Evolutionary conservation across 2,888 invertebrate species (phyloP), one percentile per base, ranked within the genome.

Genomic region (Eupithecia vulgata): DNA sequence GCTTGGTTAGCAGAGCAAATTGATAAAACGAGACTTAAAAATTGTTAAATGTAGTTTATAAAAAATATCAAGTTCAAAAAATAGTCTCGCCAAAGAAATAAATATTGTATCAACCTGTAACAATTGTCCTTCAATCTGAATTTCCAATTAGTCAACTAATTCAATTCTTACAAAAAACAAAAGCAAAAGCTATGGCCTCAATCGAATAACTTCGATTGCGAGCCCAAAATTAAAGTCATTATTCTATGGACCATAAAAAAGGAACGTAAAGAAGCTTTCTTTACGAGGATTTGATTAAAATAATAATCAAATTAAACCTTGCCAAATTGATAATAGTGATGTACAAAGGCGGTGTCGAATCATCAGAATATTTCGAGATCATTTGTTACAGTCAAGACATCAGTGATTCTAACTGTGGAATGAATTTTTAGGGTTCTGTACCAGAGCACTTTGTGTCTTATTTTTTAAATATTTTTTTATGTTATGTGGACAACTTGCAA

Each of bases 261-360:
- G 71, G 68, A 72, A 73, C 76, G 75, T 79, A 80, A 79, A 79
- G 77, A 74, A 74, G 70, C 75, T 78, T 79, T 80, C 81, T 79
- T 78, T 74, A 80, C 65, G 71, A 76, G 76, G 79, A 77, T 82
- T 78, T 79, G 75, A 84, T 85, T 85, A 81, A 85, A 84, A 84
- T 87, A 78, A 80, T 89, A 81, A 87, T 82, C 81, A 79, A 79
- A 89, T 87, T 88, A 88, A 87, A 87, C 87, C 94, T 92, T 93
- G 94, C 93, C 90, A 93, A 94, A 94, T 94, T 90, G 91, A 91
- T 94, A 93, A 94, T 94, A 83, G 85, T 88, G 85, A 88, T 89
- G 86, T 89, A 91, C 88, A 87, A 87, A 87, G 86, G 81, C 83
- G 81, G 80, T 82, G 79, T 83, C 79, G 81, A 85, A 87, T 87